Conservation (phyloP, 2,797 vertebrate species). For the Coilia nasus region DNA sequence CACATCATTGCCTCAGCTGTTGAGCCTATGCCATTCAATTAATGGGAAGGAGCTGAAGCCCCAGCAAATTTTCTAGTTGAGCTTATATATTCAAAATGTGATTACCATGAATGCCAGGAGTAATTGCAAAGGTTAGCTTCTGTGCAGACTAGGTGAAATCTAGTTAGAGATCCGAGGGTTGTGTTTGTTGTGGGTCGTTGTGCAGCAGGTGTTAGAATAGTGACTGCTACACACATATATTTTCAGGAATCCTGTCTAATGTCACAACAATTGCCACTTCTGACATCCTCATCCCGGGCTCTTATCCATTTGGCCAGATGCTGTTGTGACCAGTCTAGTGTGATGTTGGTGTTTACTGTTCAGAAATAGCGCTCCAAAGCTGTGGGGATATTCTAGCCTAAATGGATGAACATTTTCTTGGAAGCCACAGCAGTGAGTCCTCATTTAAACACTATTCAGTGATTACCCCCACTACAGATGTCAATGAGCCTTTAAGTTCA, state of each 20-base stretch:
- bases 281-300: neutral
- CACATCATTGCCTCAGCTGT: conserved; percentile 35
- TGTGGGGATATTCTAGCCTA: too few species aligned
- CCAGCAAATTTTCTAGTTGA: conserved; percentile 42
- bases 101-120: conserved; percentile 50
- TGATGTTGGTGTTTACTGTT: neutral
- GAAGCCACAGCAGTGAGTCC: neutral
- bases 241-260: neutral
- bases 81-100: conserved; percentile 49
- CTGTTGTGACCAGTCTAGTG: neutral
- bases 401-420: neutral
- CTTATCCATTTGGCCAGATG: neutral
- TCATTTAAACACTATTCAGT: neutral
- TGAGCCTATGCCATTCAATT: conserved; percentile 45
- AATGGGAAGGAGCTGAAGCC: conserved; percentile 33
- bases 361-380: neutral
- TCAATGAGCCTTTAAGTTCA: neutral
- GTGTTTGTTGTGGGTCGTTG: conserved; percentile 30
- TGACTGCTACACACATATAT: neutral
- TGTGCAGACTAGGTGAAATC: conserved; percentile 19
- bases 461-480: neutral
- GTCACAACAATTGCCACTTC: neutral
- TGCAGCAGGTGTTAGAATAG: too few species aligned
- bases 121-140: conserved; percentile 48
- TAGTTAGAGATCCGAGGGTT: conserved; percentile 23